Conservation (phyloP, 1,140 invertebrate species). For the Polypedilum vanderplanki region DNA sequence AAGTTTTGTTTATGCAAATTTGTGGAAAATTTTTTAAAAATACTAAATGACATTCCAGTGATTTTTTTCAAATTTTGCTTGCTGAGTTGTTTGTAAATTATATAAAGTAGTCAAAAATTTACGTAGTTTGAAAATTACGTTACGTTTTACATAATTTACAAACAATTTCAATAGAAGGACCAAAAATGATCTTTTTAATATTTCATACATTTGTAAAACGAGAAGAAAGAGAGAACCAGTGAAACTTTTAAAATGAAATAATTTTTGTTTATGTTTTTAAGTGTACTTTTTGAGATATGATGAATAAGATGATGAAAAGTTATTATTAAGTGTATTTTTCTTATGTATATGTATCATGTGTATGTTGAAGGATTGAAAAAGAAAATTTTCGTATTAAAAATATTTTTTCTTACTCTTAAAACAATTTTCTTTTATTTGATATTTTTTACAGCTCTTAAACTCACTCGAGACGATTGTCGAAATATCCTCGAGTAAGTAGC, state of each 20-base stretch:
- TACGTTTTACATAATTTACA: no score
- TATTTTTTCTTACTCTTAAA: constrained; percentile 16
- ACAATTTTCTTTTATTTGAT: constrained; percentile 9
- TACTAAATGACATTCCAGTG: background rate
- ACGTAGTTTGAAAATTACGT: no score
- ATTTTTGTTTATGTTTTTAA: constrained; percentile 16
- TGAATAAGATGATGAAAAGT: background rate
- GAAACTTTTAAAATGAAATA: no score
- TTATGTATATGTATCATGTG: background rate
- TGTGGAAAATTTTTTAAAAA: background rate
- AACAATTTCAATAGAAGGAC: constrained; percentile 4
- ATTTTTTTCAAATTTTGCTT: constrained; percentile 14
- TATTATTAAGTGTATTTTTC: constrained; percentile 20
- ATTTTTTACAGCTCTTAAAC: background rate
- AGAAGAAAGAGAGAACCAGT: no score
- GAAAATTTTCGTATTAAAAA: constrained; percentile 11
- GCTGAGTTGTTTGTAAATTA: no score
- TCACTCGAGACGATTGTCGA: background rate
- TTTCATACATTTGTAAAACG: no score
- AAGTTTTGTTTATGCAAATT: no score
- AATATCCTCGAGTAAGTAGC: background rate
- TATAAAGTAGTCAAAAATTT: no score
- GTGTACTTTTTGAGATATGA: background rate
- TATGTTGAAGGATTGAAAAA: constrained; percentile 26
- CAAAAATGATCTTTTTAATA: background rate